phyloP scores from a whole-genome alignment of 2,888 invertebrate genomes.

The Sesamia inferens region DNA sequence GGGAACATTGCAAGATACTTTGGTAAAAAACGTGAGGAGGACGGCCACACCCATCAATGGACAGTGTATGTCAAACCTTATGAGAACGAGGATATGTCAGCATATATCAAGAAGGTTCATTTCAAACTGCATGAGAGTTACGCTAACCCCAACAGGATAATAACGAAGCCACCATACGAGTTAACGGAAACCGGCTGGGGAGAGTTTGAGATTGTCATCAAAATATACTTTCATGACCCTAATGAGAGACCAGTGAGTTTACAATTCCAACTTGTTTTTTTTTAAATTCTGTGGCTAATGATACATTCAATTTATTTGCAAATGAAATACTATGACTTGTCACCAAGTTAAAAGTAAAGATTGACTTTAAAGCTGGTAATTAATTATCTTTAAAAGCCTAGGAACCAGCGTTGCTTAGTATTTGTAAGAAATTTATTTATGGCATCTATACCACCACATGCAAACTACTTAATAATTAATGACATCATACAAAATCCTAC shows the following conservation, averaged over 20 bases:
- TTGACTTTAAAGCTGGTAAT: not conserved
- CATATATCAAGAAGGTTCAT: slow-evolving; percentile 98
- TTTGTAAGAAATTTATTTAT: not conserved
- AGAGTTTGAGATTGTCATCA: slow-evolving; percentile 99
- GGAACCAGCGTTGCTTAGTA: not conserved
- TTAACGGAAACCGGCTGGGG: slow-evolving; percentile 99
- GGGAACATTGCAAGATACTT: slow-evolving; percentile 99
- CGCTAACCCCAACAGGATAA: slow-evolving; percentile 97
- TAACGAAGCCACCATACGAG: slow-evolving; percentile 98
- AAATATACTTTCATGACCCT: slow-evolving; percentile 98
- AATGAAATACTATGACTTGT: not conserved
- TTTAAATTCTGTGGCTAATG: not conserved
- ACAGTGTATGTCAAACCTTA: slow-evolving; percentile 99
- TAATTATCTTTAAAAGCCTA: not conserved
- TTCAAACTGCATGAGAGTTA: slow-evolving; percentile 99
- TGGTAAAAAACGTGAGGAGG: slow-evolving; percentile 98
- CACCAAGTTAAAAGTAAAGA: not conserved
- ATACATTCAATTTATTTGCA: not conserved
- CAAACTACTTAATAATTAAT: not conserved
- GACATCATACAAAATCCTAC: not conserved
- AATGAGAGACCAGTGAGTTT: slow-evolving; percentile 96
- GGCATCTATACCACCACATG: not conserved
- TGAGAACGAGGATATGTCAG: slow-evolving; percentile 97
- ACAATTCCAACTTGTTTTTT: not conserved
- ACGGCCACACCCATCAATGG: slow-evolving; percentile 99